These are phyloP conservation scores for Nothobranchius furzeri DNA, from an alignment of 2,113 vertebrate species.

Conservation along the genomic window DNA sequence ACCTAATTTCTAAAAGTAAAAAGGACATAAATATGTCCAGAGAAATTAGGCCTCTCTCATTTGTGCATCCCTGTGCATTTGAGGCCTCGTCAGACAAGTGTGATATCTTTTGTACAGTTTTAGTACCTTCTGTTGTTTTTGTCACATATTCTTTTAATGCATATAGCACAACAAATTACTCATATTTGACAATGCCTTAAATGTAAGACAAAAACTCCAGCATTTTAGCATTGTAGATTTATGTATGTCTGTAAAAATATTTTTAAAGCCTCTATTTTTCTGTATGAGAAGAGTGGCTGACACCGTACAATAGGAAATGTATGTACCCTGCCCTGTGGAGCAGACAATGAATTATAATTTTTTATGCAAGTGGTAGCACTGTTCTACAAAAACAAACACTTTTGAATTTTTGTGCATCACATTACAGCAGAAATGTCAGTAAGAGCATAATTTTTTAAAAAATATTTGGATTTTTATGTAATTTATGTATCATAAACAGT, in stretches of 20 bases:
- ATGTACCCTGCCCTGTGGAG: conserved; percentile 84
- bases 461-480: conserved; percentile 34
- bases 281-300: conserved; percentile 79
- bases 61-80: conserved; percentile 48
- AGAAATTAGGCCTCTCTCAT: conserved; percentile 47
- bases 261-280: conserved; percentile 73
- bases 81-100: conserved; percentile 57
- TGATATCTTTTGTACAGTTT: conserved; percentile 81
- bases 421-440: conserved; percentile 45
- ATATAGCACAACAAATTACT: conserved; percentile 75
- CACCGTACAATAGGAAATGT: conserved; percentile 83
- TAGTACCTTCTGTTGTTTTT: conserved; percentile 80
- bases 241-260: conserved; percentile 78
- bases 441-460: conserved; percentile 39
- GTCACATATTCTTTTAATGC: conserved; percentile 73
- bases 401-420: conserved; percentile 56
- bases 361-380: conserved; percentile 78
- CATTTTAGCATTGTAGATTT: conserved; percentile 79
- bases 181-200: conserved; percentile 69
- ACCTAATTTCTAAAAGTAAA: conserved; percentile 1
- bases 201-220: conserved; percentile 51
- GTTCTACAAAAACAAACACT: conserved; percentile 64
- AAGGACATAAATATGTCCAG: conserved; percentile 13
- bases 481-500: conserved; percentile 54
- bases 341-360: conserved; percentile 78